Evolutionary conservation across 2,888 invertebrate species (phyloP), one percentile per base, ranked within the genome.

Genomic region (Dryomyza anilis): DNA sequence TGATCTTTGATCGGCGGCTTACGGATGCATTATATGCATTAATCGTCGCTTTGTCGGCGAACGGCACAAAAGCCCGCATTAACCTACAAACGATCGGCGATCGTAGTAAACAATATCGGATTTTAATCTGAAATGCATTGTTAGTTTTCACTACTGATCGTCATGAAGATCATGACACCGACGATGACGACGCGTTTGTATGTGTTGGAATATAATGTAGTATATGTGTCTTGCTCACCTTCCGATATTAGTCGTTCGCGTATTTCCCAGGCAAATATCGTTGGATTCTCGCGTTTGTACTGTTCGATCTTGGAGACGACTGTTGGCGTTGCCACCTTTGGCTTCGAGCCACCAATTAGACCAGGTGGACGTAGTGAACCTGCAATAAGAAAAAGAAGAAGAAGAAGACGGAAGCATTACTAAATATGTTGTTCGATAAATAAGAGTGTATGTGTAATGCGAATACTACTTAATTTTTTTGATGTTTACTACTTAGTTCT

Each of bases 241-340:
- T 98, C 97, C 66, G 94, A 94, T 78, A 98, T 95, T 68, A 98
- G 90, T 82, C 96, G 89, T 85, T 98, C 98, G 60, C 98, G 88
- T 74, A 98, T 98, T 87, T 98, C 98, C 98, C 98, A 98, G 23
- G 98, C 98, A 83, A 98, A 98, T 78, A 98, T 98, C 66, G 98
- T 98, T 6, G 98, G 98, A 84, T 98, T 98, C 84, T 98, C 97
- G 74, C 96, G 85, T 86, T 98, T 98, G 88, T 98, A 97, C 84
- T 96, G 95, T 84, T 98, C 98, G 79, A 98, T 98, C 86, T 97
- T 98, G 69, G 95, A 93, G 66, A 98, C 97, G 64, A 98, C 98
- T 12, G 94, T 93, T 43, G 98, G 98, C 53, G 98, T 98, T 62
- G 98, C 98, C 65, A 98, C 98, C 86, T 98, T 97, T 29, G 97